Base-by-base conservation (phyloP, 2,888 invertebrate genomes). In the Drosophila birchii region DNA sequence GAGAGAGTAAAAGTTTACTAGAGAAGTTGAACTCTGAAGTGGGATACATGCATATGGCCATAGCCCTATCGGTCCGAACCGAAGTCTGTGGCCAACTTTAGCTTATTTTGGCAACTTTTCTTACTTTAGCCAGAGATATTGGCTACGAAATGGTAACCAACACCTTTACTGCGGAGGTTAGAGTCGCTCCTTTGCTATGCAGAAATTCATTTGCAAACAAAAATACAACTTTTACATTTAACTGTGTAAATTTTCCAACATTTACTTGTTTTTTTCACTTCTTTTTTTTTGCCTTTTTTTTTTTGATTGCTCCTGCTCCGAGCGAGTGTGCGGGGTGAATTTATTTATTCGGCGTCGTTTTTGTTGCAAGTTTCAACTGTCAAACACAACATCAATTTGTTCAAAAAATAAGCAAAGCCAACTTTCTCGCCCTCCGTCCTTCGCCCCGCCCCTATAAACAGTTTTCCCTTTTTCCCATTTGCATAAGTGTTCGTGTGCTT, bases 321-420 rank as follows among this genome's bases (percentile, higher is more conserved):
- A 26, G 18, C 16, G 18, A 26, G 18, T 49, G 55, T 29, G 57
- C 68, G 66, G 64, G 71, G 49, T 57, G 64, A 51, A 70, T 78
- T 89, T 85, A 74, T 87, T 89, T 85, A 78, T 89, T 82, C 75
- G 71, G 38, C 49, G 36, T 61, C 51, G 76, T 61, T 71, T 76
- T 76, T 73, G 76, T 76, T 68, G 72, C 68, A 73, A 73, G 72
- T 76, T 61, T 71, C 56, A 75, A 75, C 77, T 75, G 75, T 73
- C 87, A 89, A 90, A 86, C 86, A 90, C 90, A 90, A 90, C 87
- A 88, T 90, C 90, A 88, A 90, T 90, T 90, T 90, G 86, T 81
- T 79, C 73, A 85, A 85, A 82, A 88, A 90, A 87, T 85, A 88
- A 89, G 77, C 87, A 86, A 70, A 72, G 62, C 67, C 59, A 86